Evolutionary conservation across 92 coral and sea anemone genomes (phyloP), one percentile per base, ranked within the genome.

Genomic region (Pocillopora meandrina): DNA sequence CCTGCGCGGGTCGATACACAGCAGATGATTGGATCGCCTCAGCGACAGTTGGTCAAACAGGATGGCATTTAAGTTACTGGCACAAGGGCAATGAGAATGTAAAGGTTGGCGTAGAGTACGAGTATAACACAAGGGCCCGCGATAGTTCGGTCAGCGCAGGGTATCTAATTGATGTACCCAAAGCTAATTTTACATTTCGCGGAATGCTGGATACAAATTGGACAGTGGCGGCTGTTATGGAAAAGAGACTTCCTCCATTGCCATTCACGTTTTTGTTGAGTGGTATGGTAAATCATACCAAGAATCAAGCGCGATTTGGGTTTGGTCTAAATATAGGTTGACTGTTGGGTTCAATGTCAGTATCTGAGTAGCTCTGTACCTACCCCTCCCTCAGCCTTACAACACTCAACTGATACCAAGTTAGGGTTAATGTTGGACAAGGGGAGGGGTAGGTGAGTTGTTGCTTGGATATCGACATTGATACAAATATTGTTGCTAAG

Each of bases 71-170:
- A 42, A 92, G 98, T 71, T 96, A 96, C 74, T 91, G 95, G 93
- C 99, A 96, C 86, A 96, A 96, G 70, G 99, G 99, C 14, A 96
- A 96, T 70, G 99, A 94, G 67, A 96, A 96, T 88, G 98, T 96
- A 9, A 95, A 96, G 72, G 99, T 95, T 3, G 99, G 99, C 18
- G 99, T 96, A 13, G 98, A 96, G 85, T 96, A 96, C 60, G 99
- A 96, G 72, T 96, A 94, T 86, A 96, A 94, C 88, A 88, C 92
- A 57, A 91, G 98, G 58, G 97, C 93, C 6, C 91, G 84, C 12
- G 98, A 94, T 78, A 96, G 98, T 90, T 90, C 91, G 63, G 99
- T 96, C 21, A 96, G 99, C 86, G 83, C 95, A 33, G 99, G 99
- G 65, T 96, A 96, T 69, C 98, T 92, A 76, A 85, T 96, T 75